Base-by-base conservation (phyloP, 2,888 invertebrate genomes). In the Cantharis lateralis region DNA sequence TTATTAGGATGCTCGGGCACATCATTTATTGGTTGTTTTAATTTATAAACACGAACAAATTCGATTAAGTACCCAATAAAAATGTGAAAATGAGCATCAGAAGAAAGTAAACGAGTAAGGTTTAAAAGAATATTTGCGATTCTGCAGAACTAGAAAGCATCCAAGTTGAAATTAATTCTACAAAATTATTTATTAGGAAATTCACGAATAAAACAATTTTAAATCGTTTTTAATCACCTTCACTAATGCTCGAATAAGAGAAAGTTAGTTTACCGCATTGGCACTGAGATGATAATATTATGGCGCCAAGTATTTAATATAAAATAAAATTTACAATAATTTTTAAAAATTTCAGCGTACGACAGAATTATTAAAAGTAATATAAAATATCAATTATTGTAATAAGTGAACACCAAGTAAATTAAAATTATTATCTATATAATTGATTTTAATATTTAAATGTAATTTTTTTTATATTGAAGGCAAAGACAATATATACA, bases 201-300 rank as follows among this genome's bases (percentile, higher is more conserved):
- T 66, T 66, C 20, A 15, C 64, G 64, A 66, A 66, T 66, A 66
- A 66, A 66, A 66, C 64, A 66, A 20, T 66, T 66, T 66, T 66
- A 20, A 66, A 66, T 24, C n/a, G 64, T 66, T 66, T 64, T 20
- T 20, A 66, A 66, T 66, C 18, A 66, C 64, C 15, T 66, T 66
- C 64, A 66, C 64, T 24, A 20, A 66, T 66, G 20, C 20, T 66
- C 24, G n/a, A n/a, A 20, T 66, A n/a, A 66, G 64, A 66, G 64
- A 66, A 66, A 66, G 64, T 66, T 66, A 5, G 16, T 18, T 24
- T 66, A 66, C 18, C 24, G n/a, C 20, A 24, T 9, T 24, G 24
- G 24, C 10, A 20, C 20, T 13, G 20, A 66, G 18, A 24, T 66
- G 64, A 9, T 24, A n/a, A 64, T 64, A 24, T 24, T 24, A 66